A percentile compares a stretch with the other conserved stretches of the same genome.
phyloP scores from a whole-genome alignment of 2,797 vertebrate genomes.

The Cuculus canorus region DNA sequence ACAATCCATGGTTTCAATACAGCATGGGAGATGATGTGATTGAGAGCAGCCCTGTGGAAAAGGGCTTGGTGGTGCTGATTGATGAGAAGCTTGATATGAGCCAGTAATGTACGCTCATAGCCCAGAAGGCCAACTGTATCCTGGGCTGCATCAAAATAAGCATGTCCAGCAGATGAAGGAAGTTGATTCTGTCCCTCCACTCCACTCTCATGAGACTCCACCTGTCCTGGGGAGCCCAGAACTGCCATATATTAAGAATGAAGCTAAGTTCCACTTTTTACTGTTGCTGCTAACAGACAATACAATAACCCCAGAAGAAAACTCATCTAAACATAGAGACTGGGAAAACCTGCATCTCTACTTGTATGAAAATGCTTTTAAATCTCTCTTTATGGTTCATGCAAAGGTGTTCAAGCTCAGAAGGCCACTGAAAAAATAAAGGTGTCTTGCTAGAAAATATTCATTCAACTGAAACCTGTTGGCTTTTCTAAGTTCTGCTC shows the following conservation, averaged over 20 bases:
- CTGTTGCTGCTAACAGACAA: background rate
- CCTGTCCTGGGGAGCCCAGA: background rate
- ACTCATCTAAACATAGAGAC: background rate
- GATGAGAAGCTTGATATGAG: too few species aligned
- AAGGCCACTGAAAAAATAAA: background rate
- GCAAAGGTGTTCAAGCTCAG: background rate
- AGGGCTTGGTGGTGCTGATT: too few species aligned
- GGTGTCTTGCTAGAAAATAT: rapidly evolving
- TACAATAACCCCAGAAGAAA: background rate
- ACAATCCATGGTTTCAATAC: too few species aligned
- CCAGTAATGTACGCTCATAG: too few species aligned
- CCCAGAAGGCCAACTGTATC: too few species aligned
- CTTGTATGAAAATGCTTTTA: background rate
- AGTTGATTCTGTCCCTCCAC: too few species aligned
- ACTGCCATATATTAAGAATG: background rate
- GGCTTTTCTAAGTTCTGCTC: background rate
- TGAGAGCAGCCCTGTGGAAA: too few species aligned
- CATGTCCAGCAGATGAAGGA: too few species aligned
- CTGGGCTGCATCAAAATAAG: too few species aligned
- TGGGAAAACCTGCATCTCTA: background rate
- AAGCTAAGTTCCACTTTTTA: background rate
- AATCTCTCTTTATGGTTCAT: background rate
- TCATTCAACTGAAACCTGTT: background rate
- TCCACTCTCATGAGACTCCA: too few species aligned
- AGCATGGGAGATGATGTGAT: too few species aligned